Percentiles rank a stretch among this genome's conserved stretches.
Evolutionary conservation across 2,113 vertebrate species (phyloP).

Genomic region (Rynchops niger): DNA sequence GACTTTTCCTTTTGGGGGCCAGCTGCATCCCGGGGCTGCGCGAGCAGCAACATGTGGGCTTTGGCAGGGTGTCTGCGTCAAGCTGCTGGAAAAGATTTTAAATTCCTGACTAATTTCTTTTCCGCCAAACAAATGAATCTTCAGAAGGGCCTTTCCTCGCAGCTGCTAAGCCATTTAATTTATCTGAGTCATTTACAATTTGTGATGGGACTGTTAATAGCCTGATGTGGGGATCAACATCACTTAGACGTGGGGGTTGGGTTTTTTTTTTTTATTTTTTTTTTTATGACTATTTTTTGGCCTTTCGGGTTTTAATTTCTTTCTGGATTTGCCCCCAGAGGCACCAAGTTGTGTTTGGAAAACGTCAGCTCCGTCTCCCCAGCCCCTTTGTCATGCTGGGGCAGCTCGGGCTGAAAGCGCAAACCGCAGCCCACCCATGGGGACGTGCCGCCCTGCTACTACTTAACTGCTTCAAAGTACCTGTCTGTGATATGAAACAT

Average conservation of each 20-base stretch:
- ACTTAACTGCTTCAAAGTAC: conserved; percentile 74
- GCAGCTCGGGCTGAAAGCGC: conserved; percentile 68
- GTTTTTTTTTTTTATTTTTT: not conserved
- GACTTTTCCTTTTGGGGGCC: not conserved
- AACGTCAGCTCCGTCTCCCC: conserved; percentile 58
- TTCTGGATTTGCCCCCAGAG: conserved; percentile 57
- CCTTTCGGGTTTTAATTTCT: conserved; percentile 53
- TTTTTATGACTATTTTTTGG: not conserved
- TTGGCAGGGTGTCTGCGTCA: conserved; percentile 3
- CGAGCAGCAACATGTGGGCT: conserved; percentile 7
- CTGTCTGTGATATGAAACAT: conserved; percentile 76
- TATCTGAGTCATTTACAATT: conserved; percentile 68
- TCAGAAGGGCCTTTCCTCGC: conserved; percentile 45
- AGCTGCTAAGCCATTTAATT: conserved; percentile 73
- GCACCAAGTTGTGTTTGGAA: conserved; percentile 65
- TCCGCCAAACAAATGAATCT: conserved; percentile 57
- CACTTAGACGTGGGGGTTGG: not conserved
- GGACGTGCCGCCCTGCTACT: conserved; percentile 59
- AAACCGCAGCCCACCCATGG: conserved; percentile 78
- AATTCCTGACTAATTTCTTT: conserved; percentile 63
- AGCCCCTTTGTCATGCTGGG: conserved; percentile 67
- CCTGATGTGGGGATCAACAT: conserved; percentile 43
- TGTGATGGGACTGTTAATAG: conserved; percentile 72
- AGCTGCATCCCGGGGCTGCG: not conserved
- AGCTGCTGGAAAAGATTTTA: conserved; percentile 38